These are phyloP conservation scores for Hyles lineata DNA, from an alignment of 2,888 invertebrate species.

Conservation along the genomic window DNA sequence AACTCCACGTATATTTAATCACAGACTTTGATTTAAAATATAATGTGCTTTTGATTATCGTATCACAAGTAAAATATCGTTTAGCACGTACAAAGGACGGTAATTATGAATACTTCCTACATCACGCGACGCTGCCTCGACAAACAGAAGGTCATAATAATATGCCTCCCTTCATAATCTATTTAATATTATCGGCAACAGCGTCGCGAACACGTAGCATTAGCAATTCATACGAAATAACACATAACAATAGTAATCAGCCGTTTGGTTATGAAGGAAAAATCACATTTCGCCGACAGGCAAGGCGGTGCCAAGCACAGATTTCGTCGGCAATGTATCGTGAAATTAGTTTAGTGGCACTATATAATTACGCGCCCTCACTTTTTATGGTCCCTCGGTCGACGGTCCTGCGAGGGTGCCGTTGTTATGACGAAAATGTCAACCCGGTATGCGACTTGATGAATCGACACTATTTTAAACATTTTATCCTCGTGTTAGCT, in stretches of 20 bases:
- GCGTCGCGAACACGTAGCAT: slow-evolving; percentile 62
- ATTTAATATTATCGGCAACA: slow-evolving; percentile 64
- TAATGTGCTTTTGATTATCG: slow-evolving; percentile 26
- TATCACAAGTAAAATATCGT: slow-evolving; percentile 33
- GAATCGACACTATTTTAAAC: slow-evolving; percentile 82
- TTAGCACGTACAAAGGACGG: slow-evolving; percentile 38
- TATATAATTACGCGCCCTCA: slow-evolving; percentile 83
- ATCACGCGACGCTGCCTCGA: slow-evolving; percentile 54
- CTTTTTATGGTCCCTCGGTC: slow-evolving; percentile 76
- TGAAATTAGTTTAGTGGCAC: slow-evolving; percentile 85
- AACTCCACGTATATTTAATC: background rate
- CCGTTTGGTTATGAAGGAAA: slow-evolving; percentile 73
- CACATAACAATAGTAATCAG: slow-evolving; percentile 81
- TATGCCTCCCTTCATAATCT: slow-evolving; percentile 61
- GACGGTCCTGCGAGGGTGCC: slow-evolving; percentile 54
- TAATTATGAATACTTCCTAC: slow-evolving; percentile 48
- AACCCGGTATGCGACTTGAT: slow-evolving; percentile 81
- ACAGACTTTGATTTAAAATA: background rate
- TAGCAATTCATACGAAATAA: slow-evolving; percentile 81
- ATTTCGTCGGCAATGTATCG: slow-evolving; percentile 84
- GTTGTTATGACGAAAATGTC: slow-evolving; percentile 83
- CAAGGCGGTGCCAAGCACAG: slow-evolving; percentile 83
- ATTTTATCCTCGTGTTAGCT: slow-evolving; percentile 58
- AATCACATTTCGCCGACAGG: slow-evolving; percentile 76
- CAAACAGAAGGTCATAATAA: slow-evolving; percentile 59